Evolutionary conservation across 2,888 invertebrate species (phyloP), one percentile per base, ranked within the genome.

Genomic region (Lepidonotus clava): DNA sequence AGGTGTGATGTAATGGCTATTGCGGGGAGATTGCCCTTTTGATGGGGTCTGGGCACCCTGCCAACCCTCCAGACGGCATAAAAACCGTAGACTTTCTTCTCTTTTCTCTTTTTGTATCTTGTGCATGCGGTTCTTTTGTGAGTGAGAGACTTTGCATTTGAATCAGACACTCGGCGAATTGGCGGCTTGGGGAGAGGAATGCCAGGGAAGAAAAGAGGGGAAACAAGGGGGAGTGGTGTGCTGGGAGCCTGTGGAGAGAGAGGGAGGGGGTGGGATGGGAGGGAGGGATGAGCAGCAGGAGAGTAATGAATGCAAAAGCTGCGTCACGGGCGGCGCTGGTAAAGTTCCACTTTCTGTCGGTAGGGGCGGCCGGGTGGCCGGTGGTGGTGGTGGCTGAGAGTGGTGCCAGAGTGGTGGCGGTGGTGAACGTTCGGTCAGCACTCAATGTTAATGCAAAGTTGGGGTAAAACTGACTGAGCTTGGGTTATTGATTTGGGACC

Each of bases 231-330:
- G 14, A 4, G 38, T 34, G 71, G 34, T 36, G 71, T 11, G 71
- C 38, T 34, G 38, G 36, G 66, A 66, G 66, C 11, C 11, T 28
- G 66, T 34, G 71, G 71, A 36, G 38, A 38, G n/a, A 38, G 71
- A 21, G 71, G 14, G 38, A 5, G 34, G 14, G 18, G 71, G 21
- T 46, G 18, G 46, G 36, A 2, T 1, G 8, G 71, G 71, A 38
- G 6, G 71, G 66, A 38, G 34, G 38, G 71, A 71, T 71, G 71
- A 71, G 71, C 71, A 71, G 71, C 71, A 36, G 71, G n/a, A n/a
- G 66, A 66, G 66, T 66, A 66, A 66, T 66, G 34, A 5, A 66
- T 66, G 66, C 66, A 66, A 66, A 34, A 36, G 8, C 1, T n/a
- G n/a, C n/a, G n/a, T n/a, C n/a, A n/a, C n/a, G n/a, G n/a, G n/a